Percentiles rank a stretch among this genome's conserved stretches.
phyloP scores from a whole-genome alignment of 1,140 invertebrate genomes.

The Stegodyphus dumicola region DNA sequence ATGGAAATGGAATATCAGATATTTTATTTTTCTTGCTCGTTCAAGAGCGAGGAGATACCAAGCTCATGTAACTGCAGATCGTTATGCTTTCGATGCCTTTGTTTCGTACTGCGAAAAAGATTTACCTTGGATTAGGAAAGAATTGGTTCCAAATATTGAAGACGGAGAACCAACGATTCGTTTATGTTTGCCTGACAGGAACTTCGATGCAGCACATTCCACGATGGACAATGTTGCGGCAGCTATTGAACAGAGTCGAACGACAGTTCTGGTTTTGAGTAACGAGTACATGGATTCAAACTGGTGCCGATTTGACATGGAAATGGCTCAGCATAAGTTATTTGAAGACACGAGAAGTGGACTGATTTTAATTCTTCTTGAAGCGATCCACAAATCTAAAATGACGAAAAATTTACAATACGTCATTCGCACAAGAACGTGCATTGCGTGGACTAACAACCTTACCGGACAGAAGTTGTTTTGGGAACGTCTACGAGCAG shows the following conservation, averaged over 20 bases:
- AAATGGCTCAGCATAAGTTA: slow-evolving; percentile 41
- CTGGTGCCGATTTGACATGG: slow-evolving; percentile 64
- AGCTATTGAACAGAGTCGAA: slow-evolving; percentile 62
- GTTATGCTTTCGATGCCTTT: slow-evolving; percentile 25
- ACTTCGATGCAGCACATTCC: slow-evolving; percentile 63
- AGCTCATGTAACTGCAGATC: neutral
- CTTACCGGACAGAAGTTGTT: slow-evolving; percentile 35
- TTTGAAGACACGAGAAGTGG: slow-evolving; percentile 38
- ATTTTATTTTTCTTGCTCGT: neutral
- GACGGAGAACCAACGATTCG: neutral
- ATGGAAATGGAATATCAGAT: slow-evolving; percentile 26
- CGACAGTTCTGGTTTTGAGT: slow-evolving; percentile 63
- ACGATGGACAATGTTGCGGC: slow-evolving; percentile 64
- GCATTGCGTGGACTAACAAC: slow-evolving; percentile 40
- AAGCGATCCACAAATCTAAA: slow-evolving; percentile 13
- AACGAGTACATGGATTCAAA: slow-evolving; percentile 62
- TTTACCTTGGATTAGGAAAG: slow-evolving; percentile 7
- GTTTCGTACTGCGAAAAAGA: slow-evolving; percentile 41
- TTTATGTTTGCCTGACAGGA: slow-evolving; percentile 65
- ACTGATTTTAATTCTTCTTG: slow-evolving; percentile 39
- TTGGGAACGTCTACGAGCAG: slow-evolving; percentile 33
- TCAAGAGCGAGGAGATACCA: neutral
- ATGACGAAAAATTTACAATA: slow-evolving; percentile 50
- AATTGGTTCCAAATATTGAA: slow-evolving; percentile 31
- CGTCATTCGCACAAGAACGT: slow-evolving; percentile 48